Conservation (phyloP, 2,113 vertebrate species). For the Pseudopipra pipra region DNA sequence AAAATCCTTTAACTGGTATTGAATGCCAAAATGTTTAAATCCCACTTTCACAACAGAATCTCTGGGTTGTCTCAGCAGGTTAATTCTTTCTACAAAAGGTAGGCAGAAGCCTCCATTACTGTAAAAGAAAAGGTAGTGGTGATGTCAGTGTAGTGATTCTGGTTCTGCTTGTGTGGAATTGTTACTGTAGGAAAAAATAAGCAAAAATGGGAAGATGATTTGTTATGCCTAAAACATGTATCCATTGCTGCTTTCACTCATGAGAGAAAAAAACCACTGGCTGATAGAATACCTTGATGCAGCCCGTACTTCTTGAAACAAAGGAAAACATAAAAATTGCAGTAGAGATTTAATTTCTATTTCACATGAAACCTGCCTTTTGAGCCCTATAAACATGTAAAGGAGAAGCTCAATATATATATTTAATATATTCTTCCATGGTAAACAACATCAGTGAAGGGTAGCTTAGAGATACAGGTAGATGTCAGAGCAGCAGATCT, state of each 20-base stretch:
- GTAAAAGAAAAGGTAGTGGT: neutral
- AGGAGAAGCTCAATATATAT: neutral
- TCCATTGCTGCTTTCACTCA: neutral
- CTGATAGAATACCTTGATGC: neutral
- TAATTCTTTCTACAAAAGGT: neutral
- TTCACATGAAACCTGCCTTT: neutral
- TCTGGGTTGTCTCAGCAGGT: neutral
- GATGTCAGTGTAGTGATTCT: neutral
- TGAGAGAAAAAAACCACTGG: neutral
- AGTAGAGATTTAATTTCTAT: neutral
- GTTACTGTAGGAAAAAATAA: neutral
- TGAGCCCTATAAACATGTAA: neutral
- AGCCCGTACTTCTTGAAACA: neutral
- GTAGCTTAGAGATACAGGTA: neutral
- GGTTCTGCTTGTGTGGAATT: neutral
- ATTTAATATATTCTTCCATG: neutral
- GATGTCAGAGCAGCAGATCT: neutral
- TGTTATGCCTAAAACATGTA: neutral
- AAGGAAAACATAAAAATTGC: neutral
- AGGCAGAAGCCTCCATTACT: fast-evolving
- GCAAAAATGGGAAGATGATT: neutral
- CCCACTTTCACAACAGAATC: neutral
- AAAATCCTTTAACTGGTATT: neutral
- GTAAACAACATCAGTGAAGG: neutral
- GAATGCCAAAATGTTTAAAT: neutral